A percentile compares a stretch with the other conserved stretches of the same genome.
Conservation (phyloP, 2,888 invertebrate genomes). For the Polydrusus cervinus region DNA sequence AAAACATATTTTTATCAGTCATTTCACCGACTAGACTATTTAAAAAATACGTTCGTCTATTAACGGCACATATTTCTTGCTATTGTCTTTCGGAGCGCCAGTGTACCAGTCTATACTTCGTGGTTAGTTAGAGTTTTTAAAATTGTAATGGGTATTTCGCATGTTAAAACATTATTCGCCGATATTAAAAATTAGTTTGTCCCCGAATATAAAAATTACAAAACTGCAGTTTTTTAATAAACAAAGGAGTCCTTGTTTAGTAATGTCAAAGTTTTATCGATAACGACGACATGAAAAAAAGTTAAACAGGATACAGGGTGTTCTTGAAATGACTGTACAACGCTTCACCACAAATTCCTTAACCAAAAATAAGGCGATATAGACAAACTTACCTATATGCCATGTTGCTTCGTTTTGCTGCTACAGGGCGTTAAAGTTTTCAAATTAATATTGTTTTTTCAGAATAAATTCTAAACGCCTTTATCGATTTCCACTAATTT, state of each 20-base stretch:
- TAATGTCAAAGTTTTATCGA: slow-evolving; percentile 34
- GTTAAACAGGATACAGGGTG: too few relatives aligned
- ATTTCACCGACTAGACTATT: slow-evolving; percentile 17
- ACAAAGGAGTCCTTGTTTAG: slow-evolving; percentile 13
- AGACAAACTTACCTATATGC: too few relatives aligned
- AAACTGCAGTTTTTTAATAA: slow-evolving; percentile 38
- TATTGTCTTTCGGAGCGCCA: slow-evolving; percentile 31
- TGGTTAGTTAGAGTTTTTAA: slow-evolving; percentile 49
- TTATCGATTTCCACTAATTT: too few relatives aligned
- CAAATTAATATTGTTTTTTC: too few relatives aligned
- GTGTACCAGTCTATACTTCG: slow-evolving; percentile 49
- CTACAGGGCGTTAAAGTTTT: too few relatives aligned
- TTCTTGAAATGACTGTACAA: too few relatives aligned
- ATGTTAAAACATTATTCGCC: slow-evolving; percentile 40
- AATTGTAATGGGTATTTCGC: slow-evolving; percentile 52
- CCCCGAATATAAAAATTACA: slow-evolving; percentile 41
- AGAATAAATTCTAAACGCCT: too few relatives aligned
- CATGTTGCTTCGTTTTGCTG: too few relatives aligned
- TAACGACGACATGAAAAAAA: neutral
- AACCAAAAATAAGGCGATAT: too few relatives aligned
- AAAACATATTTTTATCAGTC: too few relatives aligned
- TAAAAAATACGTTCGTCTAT: slow-evolving; percentile 19
- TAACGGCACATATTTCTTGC: slow-evolving; percentile 35
- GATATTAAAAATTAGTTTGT: slow-evolving; percentile 52
- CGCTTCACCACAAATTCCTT: too few relatives aligned